Conservation (phyloP, 2,113 vertebrate species). For the Heterotis niloticus region DNA sequence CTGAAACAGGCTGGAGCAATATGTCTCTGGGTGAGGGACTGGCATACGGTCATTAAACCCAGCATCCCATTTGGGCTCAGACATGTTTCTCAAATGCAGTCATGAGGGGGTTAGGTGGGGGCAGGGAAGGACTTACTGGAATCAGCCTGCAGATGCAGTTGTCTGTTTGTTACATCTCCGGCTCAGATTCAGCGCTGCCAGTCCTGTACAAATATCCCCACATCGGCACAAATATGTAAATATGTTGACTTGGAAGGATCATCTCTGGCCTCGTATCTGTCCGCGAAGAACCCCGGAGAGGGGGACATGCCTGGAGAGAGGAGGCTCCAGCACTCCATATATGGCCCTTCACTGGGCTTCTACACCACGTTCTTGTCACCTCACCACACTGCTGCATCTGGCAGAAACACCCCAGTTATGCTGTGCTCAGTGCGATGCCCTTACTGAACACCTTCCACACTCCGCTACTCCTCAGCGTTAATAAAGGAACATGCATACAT, state of each 20-base stretch:
- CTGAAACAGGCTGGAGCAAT: no score
- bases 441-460: neutral
- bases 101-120: constrained; percentile 28
- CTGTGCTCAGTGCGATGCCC: constrained; percentile 25
- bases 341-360: constrained; percentile 68
- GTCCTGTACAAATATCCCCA: constrained; percentile 58
- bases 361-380: constrained; percentile 67
- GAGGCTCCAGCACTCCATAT: constrained; percentile 66
- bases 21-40: no score
- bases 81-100: neutral
- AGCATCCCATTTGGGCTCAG: neutral
- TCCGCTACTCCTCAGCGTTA: neutral
- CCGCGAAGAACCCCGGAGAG: constrained; percentile 42
- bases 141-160: constrained; percentile 52
- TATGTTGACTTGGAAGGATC: constrained; percentile 73
- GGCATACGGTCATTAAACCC: neutral
- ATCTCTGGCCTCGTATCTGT: constrained; percentile 59
- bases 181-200: constrained; percentile 61
- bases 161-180: constrained; percentile 55
- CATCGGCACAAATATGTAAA: constrained; percentile 72
- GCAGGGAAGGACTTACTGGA: constrained; percentile 10
- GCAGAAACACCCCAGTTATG: constrained; percentile 4
- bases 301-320: constrained; percentile 34
- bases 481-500: neutral
- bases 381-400: constrained; percentile 55